These are phyloP conservation scores for Drosophila bunnanda DNA, from an alignment of 2,888 invertebrate species.

Conservation along the genomic window DNA sequence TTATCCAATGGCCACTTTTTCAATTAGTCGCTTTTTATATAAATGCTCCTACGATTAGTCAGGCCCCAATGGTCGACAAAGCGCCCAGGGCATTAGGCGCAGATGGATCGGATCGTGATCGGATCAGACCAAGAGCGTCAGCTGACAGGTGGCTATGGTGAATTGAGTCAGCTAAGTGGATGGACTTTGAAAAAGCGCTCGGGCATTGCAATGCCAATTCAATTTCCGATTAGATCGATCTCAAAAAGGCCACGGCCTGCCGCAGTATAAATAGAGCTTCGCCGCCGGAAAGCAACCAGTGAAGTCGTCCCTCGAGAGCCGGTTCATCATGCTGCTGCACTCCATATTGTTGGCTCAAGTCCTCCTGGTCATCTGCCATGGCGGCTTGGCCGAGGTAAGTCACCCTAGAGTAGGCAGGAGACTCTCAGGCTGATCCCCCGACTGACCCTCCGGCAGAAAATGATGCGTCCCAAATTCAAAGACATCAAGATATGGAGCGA, in stretches of 20 bases:
- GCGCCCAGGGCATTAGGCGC: slow-evolving; percentile 50
- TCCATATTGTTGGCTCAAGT: slow-evolving; percentile 51
- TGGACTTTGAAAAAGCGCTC: slow-evolving; percentile 50
- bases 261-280: slow-evolving; percentile 54
- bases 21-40: slow-evolving; percentile 58
- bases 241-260: slow-evolving; percentile 20
- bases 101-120: background rate
- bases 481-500: slow-evolving; percentile 82
- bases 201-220: slow-evolving; percentile 30
- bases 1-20: slow-evolving; percentile 61
- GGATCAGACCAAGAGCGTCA: slow-evolving; percentile 4
- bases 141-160: slow-evolving; percentile 30
- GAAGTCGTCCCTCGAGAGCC: slow-evolving; percentile 12
- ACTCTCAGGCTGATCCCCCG: background rate
- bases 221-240: slow-evolving; percentile 54
- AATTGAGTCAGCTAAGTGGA: slow-evolving; percentile 48
- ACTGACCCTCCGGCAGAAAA: slow-evolving; percentile 68
- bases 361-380: slow-evolving; percentile 52
- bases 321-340: slow-evolving; percentile 54
- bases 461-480: slow-evolving; percentile 81
- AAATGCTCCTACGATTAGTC: slow-evolving; percentile 41
- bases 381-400: slow-evolving; percentile 69
- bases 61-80: slow-evolving; percentile 64
- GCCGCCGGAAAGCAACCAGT: slow-evolving; percentile 15
- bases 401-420: background rate